Base-by-base conservation (phyloP, 1,140 invertebrate species). In the Drosophila micromelanica region DNA sequence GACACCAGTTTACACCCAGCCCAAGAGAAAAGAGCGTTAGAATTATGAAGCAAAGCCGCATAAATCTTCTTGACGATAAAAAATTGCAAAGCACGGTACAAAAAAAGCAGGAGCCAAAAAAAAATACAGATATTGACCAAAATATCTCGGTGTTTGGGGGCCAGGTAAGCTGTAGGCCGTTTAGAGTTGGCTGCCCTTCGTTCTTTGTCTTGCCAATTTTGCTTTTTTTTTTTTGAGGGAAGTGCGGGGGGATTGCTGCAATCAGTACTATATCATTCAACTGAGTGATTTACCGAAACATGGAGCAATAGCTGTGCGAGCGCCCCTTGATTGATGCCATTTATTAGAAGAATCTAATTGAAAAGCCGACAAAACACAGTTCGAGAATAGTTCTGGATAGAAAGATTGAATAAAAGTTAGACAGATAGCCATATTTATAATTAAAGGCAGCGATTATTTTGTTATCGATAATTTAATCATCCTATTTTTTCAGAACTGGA, bases 41-140 rank as follows among this genome's bases (percentile, higher is more conserved):
- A 85, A 85, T 85, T 85, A 85, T 85, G 80, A 69, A 76, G 76
- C 64, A 80, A 77, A 80, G 76, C 73, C 76, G 76, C 80, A 85
- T 85, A 85, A 85, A 85, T 85, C 80, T 85, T 80, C 63, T 77
- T 77, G 80, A 85, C 82, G 80, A 85, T 85, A 85, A 85, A 85
- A 85, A 85, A 85, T 85, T 46, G 73, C 52, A 78, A 57, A 73
- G 77, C 52, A 32, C 55, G 49, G 67, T 37, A 54, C 45, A 13
- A 32, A 54, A 48, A 27, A 51, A 8, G 2, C 0, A 32, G 20
- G 7, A 23, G 17, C 17, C n/a, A 12, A 27, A 9, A 65, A 65
- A 13, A 32, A 45, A 56, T 35, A 57, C 30, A 35, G 32, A 35
- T 35, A 35, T 23, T 57, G 43, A 55, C 17, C 42, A 32, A 55